Percentiles rank a stretch among this genome's conserved stretches.
phyloP scores from a whole-genome alignment of 1,140 invertebrate species.

The Oedothorax gibbosus region DNA sequence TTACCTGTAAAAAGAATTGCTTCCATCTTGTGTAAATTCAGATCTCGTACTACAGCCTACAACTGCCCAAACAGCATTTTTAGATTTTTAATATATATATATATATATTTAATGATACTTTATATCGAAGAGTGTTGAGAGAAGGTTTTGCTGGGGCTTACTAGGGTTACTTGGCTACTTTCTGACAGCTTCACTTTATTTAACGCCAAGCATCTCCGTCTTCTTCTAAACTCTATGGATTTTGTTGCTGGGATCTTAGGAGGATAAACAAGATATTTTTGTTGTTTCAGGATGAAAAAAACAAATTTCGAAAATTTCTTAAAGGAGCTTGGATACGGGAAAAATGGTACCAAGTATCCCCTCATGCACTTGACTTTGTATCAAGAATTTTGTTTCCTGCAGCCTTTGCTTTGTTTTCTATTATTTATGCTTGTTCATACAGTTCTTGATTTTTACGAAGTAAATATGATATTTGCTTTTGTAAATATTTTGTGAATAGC shows the following conservation, averaged over 20 bases:
- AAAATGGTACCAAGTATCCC: neutral
- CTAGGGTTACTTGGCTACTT: neutral
- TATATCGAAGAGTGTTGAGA: too few species aligned
- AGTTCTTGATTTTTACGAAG: too few species aligned
- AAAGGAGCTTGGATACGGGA: slow-evolving; percentile 12
- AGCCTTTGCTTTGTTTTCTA: slow-evolving; percentile 24
- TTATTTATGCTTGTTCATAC: slow-evolving; percentile 17
- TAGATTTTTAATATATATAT: too few species aligned
- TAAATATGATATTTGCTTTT: too few species aligned
- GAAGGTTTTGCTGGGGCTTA: too few species aligned
- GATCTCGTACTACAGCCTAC: too few species aligned
- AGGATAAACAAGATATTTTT: neutral
- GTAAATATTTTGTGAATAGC: too few species aligned
- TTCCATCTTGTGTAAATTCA: too few species aligned
- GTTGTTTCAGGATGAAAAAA: neutral
- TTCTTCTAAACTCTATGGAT: too few species aligned
- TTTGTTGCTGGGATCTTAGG: neutral
- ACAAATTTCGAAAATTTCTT: neutral
- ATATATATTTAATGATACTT: too few species aligned
- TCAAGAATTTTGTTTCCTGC: slow-evolving; percentile 42
- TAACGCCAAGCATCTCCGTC: neutral
- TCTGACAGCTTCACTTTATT: neutral
- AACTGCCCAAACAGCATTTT: too few species aligned
- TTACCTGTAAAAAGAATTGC: too few species aligned
- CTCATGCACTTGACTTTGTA: slow-evolving; percentile 8